phyloP scores from a whole-genome alignment of 2,888 invertebrate genomes.

The Crepidodera aurea region DNA sequence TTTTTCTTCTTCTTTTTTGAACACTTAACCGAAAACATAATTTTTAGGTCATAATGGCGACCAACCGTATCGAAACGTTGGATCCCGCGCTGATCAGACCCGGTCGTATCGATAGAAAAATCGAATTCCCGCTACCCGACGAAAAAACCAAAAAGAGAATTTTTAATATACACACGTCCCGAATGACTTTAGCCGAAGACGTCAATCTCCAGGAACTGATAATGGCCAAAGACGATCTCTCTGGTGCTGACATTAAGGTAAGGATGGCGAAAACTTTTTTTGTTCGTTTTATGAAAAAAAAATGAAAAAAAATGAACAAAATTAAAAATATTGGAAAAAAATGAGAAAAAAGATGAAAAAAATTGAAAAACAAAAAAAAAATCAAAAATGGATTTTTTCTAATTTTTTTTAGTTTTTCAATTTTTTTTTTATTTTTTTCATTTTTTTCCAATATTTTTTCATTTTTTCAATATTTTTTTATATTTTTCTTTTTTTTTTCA shows the following conservation, averaged over 20 bases:
- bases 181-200: slow-evolving; percentile 97
- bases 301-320: too few species aligned
- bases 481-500: too few species aligned
- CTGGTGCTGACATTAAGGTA: slow-evolving; percentile 95
- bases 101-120: slow-evolving; percentile 98
- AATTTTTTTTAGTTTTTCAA: too few species aligned
- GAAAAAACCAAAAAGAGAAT: slow-evolving; percentile 98
- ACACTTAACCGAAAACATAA: too few species aligned
- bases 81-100: slow-evolving; percentile 99
- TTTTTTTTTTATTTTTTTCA: too few species aligned
- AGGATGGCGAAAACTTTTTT: slow-evolving; percentile 14
- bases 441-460: too few species aligned
- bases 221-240: slow-evolving; percentile 99
- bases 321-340: too few species aligned
- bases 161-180: slow-evolving; percentile 97
- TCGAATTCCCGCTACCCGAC: slow-evolving; percentile 98
- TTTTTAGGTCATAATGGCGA: slow-evolving; percentile 91
- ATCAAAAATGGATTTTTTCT: too few species aligned
- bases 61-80: slow-evolving; percentile 96
- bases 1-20: too few species aligned
- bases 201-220: slow-evolving; percentile 96
- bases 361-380: too few species aligned
- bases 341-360: too few species aligned
- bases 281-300: neutral
- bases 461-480: too few species aligned